Evolutionary conservation across 2,113 vertebrate species (phyloP).

Genomic region (human (Homo sapiens)): DNA sequence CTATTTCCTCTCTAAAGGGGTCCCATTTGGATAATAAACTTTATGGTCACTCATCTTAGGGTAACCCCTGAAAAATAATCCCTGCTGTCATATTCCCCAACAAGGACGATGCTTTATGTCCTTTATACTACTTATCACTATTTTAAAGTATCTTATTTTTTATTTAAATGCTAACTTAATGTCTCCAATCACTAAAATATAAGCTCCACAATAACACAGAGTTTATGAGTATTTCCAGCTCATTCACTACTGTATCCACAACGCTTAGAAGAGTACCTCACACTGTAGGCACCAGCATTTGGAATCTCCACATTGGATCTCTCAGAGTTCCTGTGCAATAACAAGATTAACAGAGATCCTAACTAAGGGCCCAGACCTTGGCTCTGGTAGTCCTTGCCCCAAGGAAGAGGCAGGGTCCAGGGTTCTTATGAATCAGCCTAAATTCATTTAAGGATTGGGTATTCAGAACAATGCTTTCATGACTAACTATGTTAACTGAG

Average conservation of each 20-base stretch:
- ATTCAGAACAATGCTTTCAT: background rate
- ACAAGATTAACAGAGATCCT: background rate
- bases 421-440: background rate
- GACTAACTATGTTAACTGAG: background rate
- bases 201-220: background rate
- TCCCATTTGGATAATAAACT: background rate
- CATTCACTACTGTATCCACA: background rate
- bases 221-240: background rate
- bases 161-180: conserved; percentile 22
- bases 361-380: background rate
- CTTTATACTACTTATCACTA: background rate
- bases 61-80: background rate
- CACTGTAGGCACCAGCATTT: background rate
- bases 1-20: background rate
- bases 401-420: background rate
- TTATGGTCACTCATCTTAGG: background rate
- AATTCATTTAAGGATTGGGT: background rate
- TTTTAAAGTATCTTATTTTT: conserved; percentile 8
- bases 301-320: background rate
- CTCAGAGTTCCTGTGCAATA: background rate
- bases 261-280: background rate
- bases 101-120: background rate
- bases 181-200: background rate
- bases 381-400: background rate
- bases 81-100: background rate